A percentile compares a stretch with the other conserved stretches of the same genome.
Conservation (phyloP, 53 echinoderm and acorn worm genomes). For the Echinometra lucunter region DNA sequence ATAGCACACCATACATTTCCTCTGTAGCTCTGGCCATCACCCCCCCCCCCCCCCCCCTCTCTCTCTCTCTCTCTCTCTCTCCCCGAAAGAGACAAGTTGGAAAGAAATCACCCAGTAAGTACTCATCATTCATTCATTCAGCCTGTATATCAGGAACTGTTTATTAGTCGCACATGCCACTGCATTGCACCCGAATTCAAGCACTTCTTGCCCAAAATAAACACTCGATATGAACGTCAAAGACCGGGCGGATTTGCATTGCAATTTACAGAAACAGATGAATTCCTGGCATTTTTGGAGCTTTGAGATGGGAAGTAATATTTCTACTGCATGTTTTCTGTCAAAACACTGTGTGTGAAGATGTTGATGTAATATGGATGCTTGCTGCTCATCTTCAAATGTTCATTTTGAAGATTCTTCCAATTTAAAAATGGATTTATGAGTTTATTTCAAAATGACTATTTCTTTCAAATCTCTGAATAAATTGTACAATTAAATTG, state of each 20-base stretch:
- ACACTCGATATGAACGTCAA: conserved; percentile 58
- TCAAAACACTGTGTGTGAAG: conserved; percentile 24
- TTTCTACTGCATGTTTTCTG: conserved; percentile 21
- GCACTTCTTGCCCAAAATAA: conserved; percentile 66
- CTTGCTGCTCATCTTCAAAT: conserved; percentile 19
- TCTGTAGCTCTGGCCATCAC: background rate
- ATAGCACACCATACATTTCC: background rate
- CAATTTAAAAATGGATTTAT: background rate
- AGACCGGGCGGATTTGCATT: conserved; percentile 40
- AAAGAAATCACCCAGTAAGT: conserved; percentile 15
- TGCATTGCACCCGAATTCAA: conserved; percentile 56
- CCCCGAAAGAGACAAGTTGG: background rate
- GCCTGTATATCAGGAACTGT: conserved; percentile 61
- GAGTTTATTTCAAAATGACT: background rate
- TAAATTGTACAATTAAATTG: too few species aligned
- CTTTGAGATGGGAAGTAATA: conserved; percentile 46
- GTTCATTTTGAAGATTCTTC: background rate
- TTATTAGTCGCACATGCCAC: conserved; percentile 64
- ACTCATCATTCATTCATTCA: conserved; percentile 60
- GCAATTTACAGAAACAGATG: conserved; percentile 65
- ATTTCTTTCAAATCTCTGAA: too few species aligned
- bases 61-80: background rate
- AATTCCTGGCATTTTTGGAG: conserved; percentile 28
- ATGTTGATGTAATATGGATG: background rate
- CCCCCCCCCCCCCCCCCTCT: conserved; percentile 15